phyloP scores from a whole-genome alignment of 2,888 invertebrate species.

The Ctenicera cuprea region DNA sequence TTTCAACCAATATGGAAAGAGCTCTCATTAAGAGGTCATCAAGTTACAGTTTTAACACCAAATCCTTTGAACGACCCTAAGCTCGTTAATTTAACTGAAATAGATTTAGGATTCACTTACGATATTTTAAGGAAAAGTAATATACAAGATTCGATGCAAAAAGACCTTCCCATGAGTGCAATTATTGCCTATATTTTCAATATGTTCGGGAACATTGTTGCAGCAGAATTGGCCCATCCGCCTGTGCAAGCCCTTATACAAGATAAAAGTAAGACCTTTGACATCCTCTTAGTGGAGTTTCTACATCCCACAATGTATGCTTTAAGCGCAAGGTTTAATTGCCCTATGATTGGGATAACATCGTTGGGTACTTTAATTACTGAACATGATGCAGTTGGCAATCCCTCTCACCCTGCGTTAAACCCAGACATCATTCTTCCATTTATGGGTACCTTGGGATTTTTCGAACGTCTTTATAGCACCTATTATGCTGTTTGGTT shows the following conservation, averaged over 20 bases:
- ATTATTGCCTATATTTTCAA: slow-evolving; percentile 22
- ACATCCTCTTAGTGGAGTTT: slow-evolving; percentile 61
- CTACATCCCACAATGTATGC: slow-evolving; percentile 54
- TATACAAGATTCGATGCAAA: slow-evolving; percentile 6
- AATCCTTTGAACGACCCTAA: slow-evolving; percentile 62
- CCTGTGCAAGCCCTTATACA: slow-evolving; percentile 60
- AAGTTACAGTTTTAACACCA: slow-evolving; percentile 66
- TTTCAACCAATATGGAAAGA: slow-evolving; percentile 63
- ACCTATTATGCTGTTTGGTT: slow-evolving; percentile 60
- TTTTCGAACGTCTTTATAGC: slow-evolving; percentile 67
- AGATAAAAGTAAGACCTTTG: slow-evolving; percentile 59
- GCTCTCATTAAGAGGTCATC: slow-evolving; percentile 64
- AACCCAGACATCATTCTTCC: slow-evolving; percentile 64
- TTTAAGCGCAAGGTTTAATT: slow-evolving; percentile 58
- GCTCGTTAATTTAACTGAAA: slow-evolving; percentile 65
- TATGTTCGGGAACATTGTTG: slow-evolving; percentile 56
- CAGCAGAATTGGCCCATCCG: slow-evolving; percentile 47
- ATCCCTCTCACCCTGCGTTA: slow-evolving; percentile 61
- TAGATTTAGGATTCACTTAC: slow-evolving; percentile 61
- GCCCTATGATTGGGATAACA: slow-evolving; percentile 56
- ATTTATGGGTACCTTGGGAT: slow-evolving; percentile 68
- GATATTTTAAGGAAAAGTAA: slow-evolving; percentile 26
- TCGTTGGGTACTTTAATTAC: slow-evolving; percentile 62
- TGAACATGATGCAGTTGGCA: slow-evolving; percentile 61
- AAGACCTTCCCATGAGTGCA: slow-evolving; percentile 58